Percentiles rank a stretch among this genome's conserved stretches.
Evolutionary conservation across 2,797 vertebrate genomes (phyloP).

Genomic region (Lophotriccus pileatus): DNA sequence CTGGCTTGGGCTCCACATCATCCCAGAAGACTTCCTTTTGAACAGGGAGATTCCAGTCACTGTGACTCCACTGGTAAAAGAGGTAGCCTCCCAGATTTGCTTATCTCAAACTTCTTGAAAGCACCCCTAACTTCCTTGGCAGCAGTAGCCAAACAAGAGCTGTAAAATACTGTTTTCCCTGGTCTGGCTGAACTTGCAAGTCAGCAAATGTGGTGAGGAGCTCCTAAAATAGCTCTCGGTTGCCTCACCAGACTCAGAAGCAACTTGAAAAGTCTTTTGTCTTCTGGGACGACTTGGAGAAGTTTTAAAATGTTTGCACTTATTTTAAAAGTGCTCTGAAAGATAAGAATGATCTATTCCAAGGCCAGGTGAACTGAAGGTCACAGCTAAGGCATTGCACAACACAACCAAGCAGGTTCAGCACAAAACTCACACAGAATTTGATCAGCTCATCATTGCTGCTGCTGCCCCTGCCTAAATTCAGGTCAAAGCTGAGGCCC

Average conservation of each 20-base stretch:
- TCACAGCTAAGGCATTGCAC: slow-evolving; percentile 6
- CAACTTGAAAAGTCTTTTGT: slow-evolving; percentile 12
- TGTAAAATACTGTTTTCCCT: slow-evolving; percentile 31
- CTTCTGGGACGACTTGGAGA: slow-evolving; percentile 32
- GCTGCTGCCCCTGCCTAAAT: neutral
- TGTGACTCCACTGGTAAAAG: neutral
- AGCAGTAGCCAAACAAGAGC: neutral
- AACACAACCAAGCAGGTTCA: neutral
- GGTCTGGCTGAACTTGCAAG: slow-evolving; percentile 12
- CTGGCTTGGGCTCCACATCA: slow-evolving; percentile 24
- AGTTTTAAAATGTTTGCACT: slow-evolving; percentile 18
- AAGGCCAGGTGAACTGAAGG: neutral
- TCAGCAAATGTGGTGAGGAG: slow-evolving; percentile 48
- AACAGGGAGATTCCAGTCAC: neutral
- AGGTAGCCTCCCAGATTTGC: slow-evolving; percentile 13
- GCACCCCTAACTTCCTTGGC: slow-evolving; percentile 25
- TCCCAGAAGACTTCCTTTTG: slow-evolving; percentile 3
- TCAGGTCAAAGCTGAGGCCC: neutral
- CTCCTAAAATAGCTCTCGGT: slow-evolving; percentile 34
- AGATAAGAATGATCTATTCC: slow-evolving; percentile 39
- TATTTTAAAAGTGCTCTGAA: slow-evolving; percentile 42
- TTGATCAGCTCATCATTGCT: neutral
- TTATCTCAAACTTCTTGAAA: slow-evolving; percentile 33
- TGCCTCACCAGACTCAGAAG: slow-evolving; percentile 32
- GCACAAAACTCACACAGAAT: neutral